Conservation (phyloP, 1,140 invertebrate species). For the Andricus grossulariae region DNA sequence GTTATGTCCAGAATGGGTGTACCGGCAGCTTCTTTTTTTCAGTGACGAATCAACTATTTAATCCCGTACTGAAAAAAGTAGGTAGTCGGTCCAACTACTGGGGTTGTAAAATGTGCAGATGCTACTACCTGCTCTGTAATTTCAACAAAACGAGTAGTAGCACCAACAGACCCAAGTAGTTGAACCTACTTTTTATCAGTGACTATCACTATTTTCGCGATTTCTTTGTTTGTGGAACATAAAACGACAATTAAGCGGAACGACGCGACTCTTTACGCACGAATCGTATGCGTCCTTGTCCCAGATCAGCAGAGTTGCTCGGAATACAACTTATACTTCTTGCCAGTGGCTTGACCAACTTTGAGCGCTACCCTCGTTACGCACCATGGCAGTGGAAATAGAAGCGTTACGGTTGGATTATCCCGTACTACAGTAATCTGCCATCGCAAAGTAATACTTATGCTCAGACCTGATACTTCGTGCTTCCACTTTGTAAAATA, state of each 20-base stretch:
- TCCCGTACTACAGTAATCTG: constrained; percentile 25
- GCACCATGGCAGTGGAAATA: constrained; percentile 56
- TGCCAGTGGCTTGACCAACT: constrained; percentile 59
- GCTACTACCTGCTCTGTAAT: too few relatives aligned
- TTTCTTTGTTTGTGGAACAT: not conserved
- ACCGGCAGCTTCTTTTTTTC: too few relatives aligned
- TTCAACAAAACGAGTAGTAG: too few relatives aligned
- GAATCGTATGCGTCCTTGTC: constrained; percentile 66
- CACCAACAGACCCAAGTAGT: too few relatives aligned
- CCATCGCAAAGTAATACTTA: constrained; percentile 25
- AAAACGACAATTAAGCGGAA: constrained; percentile 37
- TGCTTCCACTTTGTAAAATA: not conserved
- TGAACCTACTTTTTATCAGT: too few relatives aligned
- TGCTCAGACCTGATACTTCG: not conserved
- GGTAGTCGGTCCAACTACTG: too few relatives aligned
- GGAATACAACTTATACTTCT: constrained; percentile 56
- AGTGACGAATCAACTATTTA: too few relatives aligned
- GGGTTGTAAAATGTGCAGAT: too few relatives aligned
- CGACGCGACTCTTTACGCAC: constrained; percentile 50
- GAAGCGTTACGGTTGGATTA: constrained; percentile 55
- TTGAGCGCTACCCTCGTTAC: constrained; percentile 58
- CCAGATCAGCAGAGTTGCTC: constrained; percentile 53
- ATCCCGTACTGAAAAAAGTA: too few relatives aligned
- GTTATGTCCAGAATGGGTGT: too few relatives aligned
- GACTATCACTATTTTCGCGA: too few relatives aligned